Base-by-base conservation (phyloP, 2,113 vertebrate species). In the Gobio gobio region DNA sequence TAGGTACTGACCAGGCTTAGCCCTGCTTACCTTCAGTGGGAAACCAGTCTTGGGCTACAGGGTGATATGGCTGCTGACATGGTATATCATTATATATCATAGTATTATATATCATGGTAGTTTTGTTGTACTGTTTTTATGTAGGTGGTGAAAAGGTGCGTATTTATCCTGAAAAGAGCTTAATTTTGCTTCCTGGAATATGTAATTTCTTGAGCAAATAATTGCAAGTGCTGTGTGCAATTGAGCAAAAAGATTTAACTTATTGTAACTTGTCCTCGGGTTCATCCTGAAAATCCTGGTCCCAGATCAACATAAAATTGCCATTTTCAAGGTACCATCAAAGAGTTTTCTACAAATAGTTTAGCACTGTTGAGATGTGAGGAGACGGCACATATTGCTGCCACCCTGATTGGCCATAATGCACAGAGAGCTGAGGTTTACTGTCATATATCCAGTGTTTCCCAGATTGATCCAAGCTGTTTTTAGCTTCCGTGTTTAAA, bases 371-470 rank as follows among this genome's bases (percentile, higher is more conserved):
- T 63, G n/a, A 47, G 49, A 77, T 77, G 74, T 33, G 74, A 56
- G 33, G 56, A 45, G 45, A 80, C 8, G 8, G 43, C 59, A 47
- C 24, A 20, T 49, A 29, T 79, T 79, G 36, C 36, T 43, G 24
- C 51, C 26, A 36, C 73, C 47, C 22, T 73, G 43, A 47, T 76
- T 24, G 4, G 26, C 13, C 16, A 8, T 54, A 51, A 51, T 54
- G 73, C 14, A 33, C 75, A 77, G 10, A 22, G 51, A 58, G 51
- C 49, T 77, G 54, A 78, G 29, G 76, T 59, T n/a, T 43, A n/a
- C 74, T 80, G 59, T 80, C 40, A 80, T 24, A 45, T 3, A 79
- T 79, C 36, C 58, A 80, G 9, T 16, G n/a, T 20, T 64, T 47
- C 14, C 40, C 40, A 64, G 40, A 78, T 61, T 43, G 33, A 61